Percentiles rank a stretch among this genome's conserved stretches.
Conservation (phyloP, 2,113 vertebrate genomes). For the Pungitius pungitius region DNA sequence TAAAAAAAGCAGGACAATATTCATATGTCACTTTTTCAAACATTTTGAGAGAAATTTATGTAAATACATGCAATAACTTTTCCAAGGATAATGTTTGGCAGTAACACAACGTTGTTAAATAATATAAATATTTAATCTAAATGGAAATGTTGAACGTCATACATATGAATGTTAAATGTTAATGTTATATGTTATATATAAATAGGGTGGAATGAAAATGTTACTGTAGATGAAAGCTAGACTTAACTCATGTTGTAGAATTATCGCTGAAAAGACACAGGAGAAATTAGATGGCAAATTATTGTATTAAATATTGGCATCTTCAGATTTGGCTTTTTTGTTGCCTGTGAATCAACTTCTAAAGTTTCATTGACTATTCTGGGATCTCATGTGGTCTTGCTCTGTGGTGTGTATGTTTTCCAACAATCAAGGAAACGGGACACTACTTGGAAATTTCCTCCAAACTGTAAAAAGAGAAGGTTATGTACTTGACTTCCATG, state of each 20-base stretch:
- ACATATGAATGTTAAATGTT: too few relatives aligned
- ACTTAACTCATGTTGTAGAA: slow-evolving; percentile 6
- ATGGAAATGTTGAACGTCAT: too few relatives aligned
- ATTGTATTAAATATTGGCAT: background rate
- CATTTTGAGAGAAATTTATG: too few relatives aligned
- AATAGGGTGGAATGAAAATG: slow-evolving; percentile 29
- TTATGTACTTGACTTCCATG: slow-evolving; percentile 8
- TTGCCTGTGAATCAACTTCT: background rate
- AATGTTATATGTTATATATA: too few relatives aligned
- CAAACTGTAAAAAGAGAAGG: background rate
- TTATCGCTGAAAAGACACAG: slow-evolving; percentile 8
- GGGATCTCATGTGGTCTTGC: background rate
- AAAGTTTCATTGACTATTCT: background rate
- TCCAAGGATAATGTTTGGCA: too few relatives aligned
- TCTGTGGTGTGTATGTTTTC: slow-evolving; percentile 4
- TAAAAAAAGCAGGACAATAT: too few relatives aligned
- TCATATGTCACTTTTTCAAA: too few relatives aligned
- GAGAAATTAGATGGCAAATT: background rate
- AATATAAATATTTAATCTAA: too few relatives aligned
- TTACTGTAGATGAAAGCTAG: slow-evolving; percentile 17
- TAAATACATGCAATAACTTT: too few relatives aligned
- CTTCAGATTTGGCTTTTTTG: too few relatives aligned
- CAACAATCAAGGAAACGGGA: background rate
- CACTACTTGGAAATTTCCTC: background rate
- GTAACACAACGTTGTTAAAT: too few relatives aligned